phyloP scores from a whole-genome alignment of 2,797 vertebrate genomes.

The Momotus momota region DNA sequence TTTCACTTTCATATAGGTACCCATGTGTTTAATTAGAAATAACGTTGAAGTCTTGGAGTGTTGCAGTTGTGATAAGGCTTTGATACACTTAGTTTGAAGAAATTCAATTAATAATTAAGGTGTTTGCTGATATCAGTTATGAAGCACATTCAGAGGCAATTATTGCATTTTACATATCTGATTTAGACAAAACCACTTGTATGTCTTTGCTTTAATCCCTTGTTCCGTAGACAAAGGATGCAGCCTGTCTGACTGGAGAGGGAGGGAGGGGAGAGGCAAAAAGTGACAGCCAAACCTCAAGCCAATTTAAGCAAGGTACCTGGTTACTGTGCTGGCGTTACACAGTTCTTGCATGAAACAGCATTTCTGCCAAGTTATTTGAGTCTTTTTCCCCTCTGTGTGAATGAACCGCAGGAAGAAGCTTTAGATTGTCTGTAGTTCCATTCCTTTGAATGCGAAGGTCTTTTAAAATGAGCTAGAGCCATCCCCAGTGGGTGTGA shows the following conservation, averaged over 20 bases:
- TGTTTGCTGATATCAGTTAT: slow-evolving; percentile 35
- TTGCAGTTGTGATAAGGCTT: slow-evolving; percentile 56
- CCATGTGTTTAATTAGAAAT: slow-evolving; percentile 54
- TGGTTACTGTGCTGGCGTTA: not conserved
- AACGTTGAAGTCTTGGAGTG: slow-evolving; percentile 19
- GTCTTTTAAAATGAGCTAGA: not conserved
- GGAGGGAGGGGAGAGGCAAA: not conserved
- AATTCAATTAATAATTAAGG: slow-evolving; percentile 59
- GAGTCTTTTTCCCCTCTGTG: not conserved
- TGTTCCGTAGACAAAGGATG: not conserved
- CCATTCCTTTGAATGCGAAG: not conserved
- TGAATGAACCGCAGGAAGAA: not conserved
- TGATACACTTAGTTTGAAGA: slow-evolving; percentile 56
- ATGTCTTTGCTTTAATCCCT: not conserved
- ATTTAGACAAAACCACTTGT: slow-evolving; percentile 9
- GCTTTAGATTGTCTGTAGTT: not conserved
- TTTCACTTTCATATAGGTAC: slow-evolving; percentile 20
- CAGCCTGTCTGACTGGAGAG: not conserved
- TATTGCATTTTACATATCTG: not conserved
- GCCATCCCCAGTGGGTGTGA: not conserved
- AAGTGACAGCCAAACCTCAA: not conserved
- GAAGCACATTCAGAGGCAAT: slow-evolving; percentile 35
- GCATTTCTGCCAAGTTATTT: not conserved
- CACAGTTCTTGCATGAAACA: too few relatives aligned
- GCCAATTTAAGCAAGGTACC: not conserved